Conservation (phyloP, 2,888 invertebrate species). For the Platynereis dumerilii region DNA sequence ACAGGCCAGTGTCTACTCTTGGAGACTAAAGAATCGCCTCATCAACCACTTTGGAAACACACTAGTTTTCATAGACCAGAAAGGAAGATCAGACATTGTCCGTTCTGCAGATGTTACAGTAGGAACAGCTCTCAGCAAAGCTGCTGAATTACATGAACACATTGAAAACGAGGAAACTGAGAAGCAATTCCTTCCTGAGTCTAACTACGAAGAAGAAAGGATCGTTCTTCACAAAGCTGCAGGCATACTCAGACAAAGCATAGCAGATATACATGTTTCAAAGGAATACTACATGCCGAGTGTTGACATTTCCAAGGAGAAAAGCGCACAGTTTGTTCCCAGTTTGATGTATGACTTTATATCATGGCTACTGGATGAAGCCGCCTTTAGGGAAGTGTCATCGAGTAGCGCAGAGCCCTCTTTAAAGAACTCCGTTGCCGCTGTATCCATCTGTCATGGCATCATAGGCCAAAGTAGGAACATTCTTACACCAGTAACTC, state of each 20-base stretch:
- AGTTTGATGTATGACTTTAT: too few relatives aligned
- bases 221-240: not conserved
- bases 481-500: not conserved
- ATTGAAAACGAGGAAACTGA: not conserved
- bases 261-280: too few relatives aligned
- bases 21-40: too few relatives aligned
- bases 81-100: too few relatives aligned
- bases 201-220: not conserved
- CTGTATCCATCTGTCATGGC: not conserved
- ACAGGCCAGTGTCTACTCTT: too few relatives aligned
- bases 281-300: slow-evolving; percentile 1
- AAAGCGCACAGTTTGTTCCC: not conserved
- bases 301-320: slow-evolving; percentile 2
- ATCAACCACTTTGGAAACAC: too few relatives aligned
- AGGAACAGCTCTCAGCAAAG: not conserved
- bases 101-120: slow-evolving; percentile 1
- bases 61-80: too few relatives aligned
- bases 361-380: too few relatives aligned
- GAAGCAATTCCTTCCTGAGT: not conserved
- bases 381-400: too few relatives aligned
- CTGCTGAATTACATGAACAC: not conserved
- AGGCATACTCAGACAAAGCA: not conserved
- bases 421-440: slow-evolving; percentile 3
- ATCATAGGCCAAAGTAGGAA: not conserved
- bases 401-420: too few relatives aligned